Base-by-base conservation (phyloP, 1,140 invertebrate genomes). In the Plectus sambesii region DNA sequence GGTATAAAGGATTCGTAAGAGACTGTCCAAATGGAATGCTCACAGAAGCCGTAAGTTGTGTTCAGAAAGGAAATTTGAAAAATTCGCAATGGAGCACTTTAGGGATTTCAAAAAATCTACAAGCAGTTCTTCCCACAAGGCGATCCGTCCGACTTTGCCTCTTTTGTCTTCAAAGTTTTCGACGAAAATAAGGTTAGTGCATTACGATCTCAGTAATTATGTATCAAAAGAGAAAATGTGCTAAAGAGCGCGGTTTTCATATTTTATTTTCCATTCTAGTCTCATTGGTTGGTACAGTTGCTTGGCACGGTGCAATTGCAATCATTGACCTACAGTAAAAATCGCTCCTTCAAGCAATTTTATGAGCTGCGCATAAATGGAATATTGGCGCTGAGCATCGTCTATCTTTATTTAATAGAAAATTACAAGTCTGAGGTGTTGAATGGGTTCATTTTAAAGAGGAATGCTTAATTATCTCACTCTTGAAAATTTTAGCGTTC, bases 51-150 rank as follows among this genome's bases (percentile, higher is more conserved):
- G 61, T 63, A 25, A 47, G 47, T 43, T 2, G 8, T 33, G 36
- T 15, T 35, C 26, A 3, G 12, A 17, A 23, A 0, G 26, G 37
- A 36, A n/a, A 2, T 9, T 6, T 42, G 20, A 17, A 9, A 23
- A 22, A 25, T 8, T 19, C 1, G 9, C 17, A 22, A 33, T 6
- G 0, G 15, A 0, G 17, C 0, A 33, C 49, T 63, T 60, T 76
- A 93, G 88, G 90, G 88, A 49, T 96, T 96, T 76, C 88, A 94
- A 69, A 90, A 87, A 76, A 96, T 96, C 69, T 96, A 96, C 78
- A 88, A 90, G 75, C 89, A 96, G 74, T 96, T 96, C 75, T 96
- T 96, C 73, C 89, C 90, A 42, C 85, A 93, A 80, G 66, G 66
- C 58, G 88, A 96, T 77, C 89, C 90, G 19, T 88, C 85, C 59